Base-by-base conservation (phyloP, 2,113 vertebrate genomes). In the Otus sunia region DNA sequence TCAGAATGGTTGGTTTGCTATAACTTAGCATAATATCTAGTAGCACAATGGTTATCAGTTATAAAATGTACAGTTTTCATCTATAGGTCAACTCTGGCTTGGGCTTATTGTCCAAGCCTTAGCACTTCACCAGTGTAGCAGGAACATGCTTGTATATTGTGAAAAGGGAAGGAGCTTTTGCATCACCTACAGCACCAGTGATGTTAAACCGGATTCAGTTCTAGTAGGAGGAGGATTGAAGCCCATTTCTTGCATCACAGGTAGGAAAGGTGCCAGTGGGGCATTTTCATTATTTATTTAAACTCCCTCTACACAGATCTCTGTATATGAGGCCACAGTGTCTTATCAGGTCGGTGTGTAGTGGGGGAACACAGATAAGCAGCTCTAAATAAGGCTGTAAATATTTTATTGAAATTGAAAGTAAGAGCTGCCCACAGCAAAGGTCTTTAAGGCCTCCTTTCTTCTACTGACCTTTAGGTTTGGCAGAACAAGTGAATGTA, bases 41-140 rank as follows among this genome's bases (percentile, higher is more conserved):
- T n/a, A n/a, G n/a, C n/a, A n/a, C n/a, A n/a, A n/a, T n/a, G n/a
- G n/a, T n/a, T n/a, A n/a, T n/a, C n/a, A n/a, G n/a, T n/a, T n/a
- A n/a, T n/a, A n/a, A n/a, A n/a, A n/a, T n/a, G n/a, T n/a, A n/a
- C n/a, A n/a, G n/a, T n/a, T n/a, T n/a, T n/a, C n/a, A n/a, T n/a
- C n/a, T n/a, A n/a, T n/a, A n/a, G n/a, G n/a, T n/a, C n/a, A n/a
- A n/a, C n/a, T n/a, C n/a, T n/a, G n/a, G n/a, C n/a, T n/a, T n/a
- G n/a, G n/a, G n/a, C n/a, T n/a, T n/a, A n/a, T n/a, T n/a, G n/a
- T n/a, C n/a, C n/a, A n/a, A n/a, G n/a, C n/a, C n/a, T n/a, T n/a
- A n/a, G n/a, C n/a, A n/a, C n/a, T n/a, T n/a, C n/a, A 53, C 0
- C 3, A 19, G 37, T 1, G 12, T 12, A 26, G 8, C 0, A 1